Base-by-base conservation (phyloP, 1,140 invertebrate species). In the Heliconius nattereri region DNA sequence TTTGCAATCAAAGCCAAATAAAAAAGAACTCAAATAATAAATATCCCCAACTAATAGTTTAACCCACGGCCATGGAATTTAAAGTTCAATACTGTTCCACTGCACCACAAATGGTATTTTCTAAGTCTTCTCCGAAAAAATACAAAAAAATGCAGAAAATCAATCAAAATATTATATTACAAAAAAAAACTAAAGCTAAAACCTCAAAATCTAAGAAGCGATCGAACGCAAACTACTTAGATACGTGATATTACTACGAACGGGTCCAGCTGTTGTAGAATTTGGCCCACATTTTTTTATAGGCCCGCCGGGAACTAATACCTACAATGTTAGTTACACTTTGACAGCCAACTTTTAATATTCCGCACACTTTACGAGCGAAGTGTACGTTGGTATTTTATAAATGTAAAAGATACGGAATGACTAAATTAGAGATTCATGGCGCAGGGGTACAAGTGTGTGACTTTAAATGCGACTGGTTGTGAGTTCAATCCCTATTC, bases 331-430 rank as follows among this genome's bases (percentile, higher is more conserved):
- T 45, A 66, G 60, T 29, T 66, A 66, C 60, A n/a, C 60, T 66
- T 29, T 66, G 60, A 66, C 60, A 66, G 26, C 60, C 9, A 66
- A 66, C 60, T 66, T 66, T 66, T 66, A 66, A 66, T 66, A 66
- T 29, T 29, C 60, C 60, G 60, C 13, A 66, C 26, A 3, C 60
- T 66, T 66, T 66, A 66, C 23, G 60, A 66, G 7, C 60, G 9
- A 13, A 29, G 60, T 29, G 60, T 66, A 66, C 26, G 60, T 66
- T 26, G 29, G 11, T 66, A 7, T 66, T 66, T 66, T 66, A 66
- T 29, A 66, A 66, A 66, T 66, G 60, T 66, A 29, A 29, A 26
- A 66, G 11, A 29, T 11, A 7, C 60, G 11, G 23, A 8, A 66
- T 66, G 13, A 11, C 13, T 45, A 6, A 16, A 45, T 45, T 45